Conservation (phyloP, 2,888 invertebrate species). For the Drosophila paramelanica region DNA sequence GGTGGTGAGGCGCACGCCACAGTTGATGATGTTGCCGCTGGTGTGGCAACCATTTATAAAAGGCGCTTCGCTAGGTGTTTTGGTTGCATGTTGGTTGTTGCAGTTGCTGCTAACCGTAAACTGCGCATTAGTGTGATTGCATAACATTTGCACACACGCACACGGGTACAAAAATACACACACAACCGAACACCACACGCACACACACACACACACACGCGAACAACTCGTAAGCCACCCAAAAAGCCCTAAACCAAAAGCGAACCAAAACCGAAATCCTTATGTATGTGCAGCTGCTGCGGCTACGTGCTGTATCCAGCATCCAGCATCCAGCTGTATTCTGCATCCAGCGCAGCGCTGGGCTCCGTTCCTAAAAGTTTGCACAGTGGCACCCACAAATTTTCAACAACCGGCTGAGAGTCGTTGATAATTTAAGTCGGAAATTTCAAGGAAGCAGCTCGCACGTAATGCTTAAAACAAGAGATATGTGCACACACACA, state of each 20-base stretch:
- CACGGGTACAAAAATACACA: slow-evolving; percentile 8
- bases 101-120: slow-evolving; percentile 62
- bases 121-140: slow-evolving; percentile 79
- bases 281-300: slow-evolving; percentile 68
- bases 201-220: slow-evolving; percentile 13
- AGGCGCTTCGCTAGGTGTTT: slow-evolving; percentile 49
- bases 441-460: slow-evolving; percentile 68
- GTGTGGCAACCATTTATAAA: slow-evolving; percentile 72
- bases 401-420: slow-evolving; percentile 56
- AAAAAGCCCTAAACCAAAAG: slow-evolving; percentile 53
- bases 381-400: slow-evolving; percentile 61
- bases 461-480: slow-evolving; percentile 65
- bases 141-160: slow-evolving; percentile 62
- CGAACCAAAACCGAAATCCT: slow-evolving; percentile 72
- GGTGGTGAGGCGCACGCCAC: slow-evolving; percentile 24
- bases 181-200: not conserved
- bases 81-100: slow-evolving; percentile 29
- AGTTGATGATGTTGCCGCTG: slow-evolving; percentile 54
- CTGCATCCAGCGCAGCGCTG: slow-evolving; percentile 18
- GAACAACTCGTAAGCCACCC: slow-evolving; percentile 35
- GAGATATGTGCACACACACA: slow-evolving; percentile 46
- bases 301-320: slow-evolving; percentile 67
- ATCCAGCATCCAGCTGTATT: slow-evolving; percentile 23
- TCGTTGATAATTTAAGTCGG: slow-evolving; percentile 80
- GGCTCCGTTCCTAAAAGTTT: slow-evolving; percentile 56